These are phyloP conservation scores for Polydrusus tereticollis DNA, from an alignment of 2,888 invertebrate species.

Conservation along the genomic window DNA sequence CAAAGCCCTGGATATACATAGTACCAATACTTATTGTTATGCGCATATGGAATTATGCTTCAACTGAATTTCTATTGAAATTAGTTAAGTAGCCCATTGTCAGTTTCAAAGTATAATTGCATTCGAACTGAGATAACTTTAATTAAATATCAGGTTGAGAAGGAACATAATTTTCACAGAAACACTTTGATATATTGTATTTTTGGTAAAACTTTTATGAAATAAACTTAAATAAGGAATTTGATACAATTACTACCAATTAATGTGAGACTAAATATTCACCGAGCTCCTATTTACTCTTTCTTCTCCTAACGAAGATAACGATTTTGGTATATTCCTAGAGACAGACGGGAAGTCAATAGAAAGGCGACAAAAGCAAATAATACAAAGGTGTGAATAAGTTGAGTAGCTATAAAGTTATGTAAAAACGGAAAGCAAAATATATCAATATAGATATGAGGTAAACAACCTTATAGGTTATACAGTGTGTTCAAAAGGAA, in stretches of 20 bases:
- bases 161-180: too few relatives aligned
- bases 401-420: background rate
- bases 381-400: too few relatives aligned
- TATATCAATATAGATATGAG: background rate
- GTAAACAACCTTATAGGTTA: background rate
- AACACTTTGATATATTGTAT: too few relatives aligned
- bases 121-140: too few relatives aligned
- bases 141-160: too few relatives aligned
- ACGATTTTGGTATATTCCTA: background rate
- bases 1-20: background rate
- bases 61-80: constrained; percentile 3
- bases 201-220: too few relatives aligned
- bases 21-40: constrained; percentile 11
- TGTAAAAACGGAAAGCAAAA: background rate
- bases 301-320: constrained; percentile 1
- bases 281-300: too few relatives aligned
- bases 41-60: constrained; percentile 16
- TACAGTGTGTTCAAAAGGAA: too few relatives aligned
- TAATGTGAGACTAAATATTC: constrained; percentile 14
- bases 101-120: too few relatives aligned
- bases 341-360: background rate
- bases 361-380: background rate
- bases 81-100: too few relatives aligned
- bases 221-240: background rate
- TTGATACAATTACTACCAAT: background rate